Conservation (phyloP, 2,113 vertebrate genomes). For the Azemiops feae region DNA sequence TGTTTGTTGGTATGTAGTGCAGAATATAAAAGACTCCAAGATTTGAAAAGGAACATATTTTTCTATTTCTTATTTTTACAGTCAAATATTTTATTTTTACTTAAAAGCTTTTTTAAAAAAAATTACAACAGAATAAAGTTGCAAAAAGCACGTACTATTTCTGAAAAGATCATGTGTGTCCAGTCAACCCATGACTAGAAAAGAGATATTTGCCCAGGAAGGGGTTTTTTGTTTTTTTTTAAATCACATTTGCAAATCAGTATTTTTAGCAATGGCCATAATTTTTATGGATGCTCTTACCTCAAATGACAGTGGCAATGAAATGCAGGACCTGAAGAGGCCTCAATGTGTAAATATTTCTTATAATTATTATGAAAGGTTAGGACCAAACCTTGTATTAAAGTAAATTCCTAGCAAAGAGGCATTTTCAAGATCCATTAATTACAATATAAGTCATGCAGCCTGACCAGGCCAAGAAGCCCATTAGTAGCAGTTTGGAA, state of each 20-base stretch:
- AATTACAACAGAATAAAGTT: not conserved
- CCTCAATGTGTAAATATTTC: not conserved
- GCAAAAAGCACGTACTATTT: not conserved
- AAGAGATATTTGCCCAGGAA: not conserved
- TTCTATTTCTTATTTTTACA: not conserved
- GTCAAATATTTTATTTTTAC: not conserved
- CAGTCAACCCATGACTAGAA: not conserved
- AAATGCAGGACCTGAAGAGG: not conserved
- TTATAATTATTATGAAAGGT: not conserved
- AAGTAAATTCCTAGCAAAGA: not conserved
- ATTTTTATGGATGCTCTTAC: not conserved
- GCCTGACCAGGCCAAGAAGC: not conserved
- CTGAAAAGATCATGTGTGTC: not conserved
- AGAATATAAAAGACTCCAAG: not conserved
- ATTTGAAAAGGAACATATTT: not conserved
- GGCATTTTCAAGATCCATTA: not conserved
- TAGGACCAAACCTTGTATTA: not conserved
- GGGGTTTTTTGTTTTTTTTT: rapidly evolving
- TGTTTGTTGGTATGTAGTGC: not conserved
- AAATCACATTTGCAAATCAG: not conserved
- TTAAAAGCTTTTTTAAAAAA: not conserved
- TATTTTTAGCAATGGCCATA: not conserved
- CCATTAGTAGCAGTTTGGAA: not conserved
- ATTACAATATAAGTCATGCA: not conserved
- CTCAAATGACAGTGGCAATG: not conserved